phyloP scores from a whole-genome alignment of 2,888 invertebrate genomes.

The Lasiommata megera region DNA sequence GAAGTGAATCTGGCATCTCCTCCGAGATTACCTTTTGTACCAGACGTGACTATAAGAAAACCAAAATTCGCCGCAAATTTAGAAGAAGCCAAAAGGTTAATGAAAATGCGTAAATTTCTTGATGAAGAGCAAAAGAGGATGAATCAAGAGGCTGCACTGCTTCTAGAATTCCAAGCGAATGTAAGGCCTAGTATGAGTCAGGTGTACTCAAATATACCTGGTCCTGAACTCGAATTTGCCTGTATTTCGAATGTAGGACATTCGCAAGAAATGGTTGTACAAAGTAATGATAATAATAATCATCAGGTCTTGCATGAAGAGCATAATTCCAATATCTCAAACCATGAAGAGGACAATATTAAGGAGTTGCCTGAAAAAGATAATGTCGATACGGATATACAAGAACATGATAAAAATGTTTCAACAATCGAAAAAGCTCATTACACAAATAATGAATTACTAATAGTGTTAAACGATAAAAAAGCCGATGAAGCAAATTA shows the following conservation, averaged over 20 bases:
- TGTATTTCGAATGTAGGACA: slow-evolving; percentile 51
- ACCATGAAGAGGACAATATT: neutral
- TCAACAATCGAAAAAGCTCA: slow-evolving; percentile 14
- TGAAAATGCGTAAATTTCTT: slow-evolving; percentile 84
- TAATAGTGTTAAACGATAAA: slow-evolving; percentile 24
- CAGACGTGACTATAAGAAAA: slow-evolving; percentile 81
- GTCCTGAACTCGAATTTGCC: slow-evolving; percentile 74
- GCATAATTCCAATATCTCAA: neutral
- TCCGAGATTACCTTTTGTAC: slow-evolving; percentile 64
- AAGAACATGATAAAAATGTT: neutral
- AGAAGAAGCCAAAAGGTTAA: slow-evolving; percentile 83
- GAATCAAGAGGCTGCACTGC: slow-evolving; percentile 73
- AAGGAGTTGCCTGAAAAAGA: no score
- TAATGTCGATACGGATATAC: neutral
- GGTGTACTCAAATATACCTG: slow-evolving; percentile 72
- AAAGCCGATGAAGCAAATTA: slow-evolving; percentile 8
- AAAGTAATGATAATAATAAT: slow-evolving; percentile 27
- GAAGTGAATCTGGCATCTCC: slow-evolving; percentile 60
- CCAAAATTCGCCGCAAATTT: slow-evolving; percentile 86
- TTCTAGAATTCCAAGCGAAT: slow-evolving; percentile 74
- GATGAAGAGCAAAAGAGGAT: slow-evolving; percentile 82
- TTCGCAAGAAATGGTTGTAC: slow-evolving; percentile 33
- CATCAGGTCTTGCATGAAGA: neutral
- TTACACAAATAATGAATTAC: slow-evolving; percentile 30
- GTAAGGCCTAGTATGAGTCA: slow-evolving; percentile 73